These are phyloP conservation scores for Perizoma affinitatum DNA, from an alignment of 2,888 invertebrate genomes.

Conservation along the genomic window DNA sequence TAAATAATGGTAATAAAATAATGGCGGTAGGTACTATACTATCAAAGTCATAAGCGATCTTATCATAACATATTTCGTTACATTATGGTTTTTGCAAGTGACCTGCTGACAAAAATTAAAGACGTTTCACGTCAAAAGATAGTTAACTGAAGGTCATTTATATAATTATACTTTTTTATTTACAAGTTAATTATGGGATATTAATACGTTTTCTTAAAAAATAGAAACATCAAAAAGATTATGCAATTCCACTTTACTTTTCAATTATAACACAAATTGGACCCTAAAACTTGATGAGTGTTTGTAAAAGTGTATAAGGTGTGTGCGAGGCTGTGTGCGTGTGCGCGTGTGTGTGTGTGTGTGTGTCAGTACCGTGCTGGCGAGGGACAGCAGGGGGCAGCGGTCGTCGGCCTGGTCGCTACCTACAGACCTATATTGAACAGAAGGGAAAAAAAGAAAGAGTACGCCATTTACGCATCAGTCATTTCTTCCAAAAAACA, in stretches of 20 bases:
- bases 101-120: no score
- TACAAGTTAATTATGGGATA: no score
- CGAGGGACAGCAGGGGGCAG: constrained; percentile 67
- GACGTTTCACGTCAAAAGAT: no score
- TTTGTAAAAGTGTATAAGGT: constrained; percentile 27
- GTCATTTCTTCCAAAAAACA: constrained; percentile 75
- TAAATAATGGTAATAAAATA: no score
- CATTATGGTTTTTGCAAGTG: no score
- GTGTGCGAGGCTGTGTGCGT: constrained; percentile 41
- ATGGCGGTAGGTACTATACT: no score
- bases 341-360: constrained; percentile 30
- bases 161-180: no score
- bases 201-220: no score
- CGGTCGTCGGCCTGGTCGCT: constrained; percentile 71
- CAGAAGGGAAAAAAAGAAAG: constrained; percentile 81
- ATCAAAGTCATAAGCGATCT: no score
- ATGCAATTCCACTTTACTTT: not conserved
- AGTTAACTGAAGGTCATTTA: no score
- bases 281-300: constrained; percentile 17
- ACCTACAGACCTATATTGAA: constrained; percentile 85
- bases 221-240: not conserved
- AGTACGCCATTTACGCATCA: constrained; percentile 81
- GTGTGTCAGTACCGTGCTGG: constrained; percentile 77
- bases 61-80: no score
- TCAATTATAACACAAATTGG: constrained; percentile 5